A percentile compares a stretch with the other conserved stretches of the same genome.
phyloP scores from a whole-genome alignment of 2,113 vertebrate genomes.

The Rhadina sibilatrix region DNA sequence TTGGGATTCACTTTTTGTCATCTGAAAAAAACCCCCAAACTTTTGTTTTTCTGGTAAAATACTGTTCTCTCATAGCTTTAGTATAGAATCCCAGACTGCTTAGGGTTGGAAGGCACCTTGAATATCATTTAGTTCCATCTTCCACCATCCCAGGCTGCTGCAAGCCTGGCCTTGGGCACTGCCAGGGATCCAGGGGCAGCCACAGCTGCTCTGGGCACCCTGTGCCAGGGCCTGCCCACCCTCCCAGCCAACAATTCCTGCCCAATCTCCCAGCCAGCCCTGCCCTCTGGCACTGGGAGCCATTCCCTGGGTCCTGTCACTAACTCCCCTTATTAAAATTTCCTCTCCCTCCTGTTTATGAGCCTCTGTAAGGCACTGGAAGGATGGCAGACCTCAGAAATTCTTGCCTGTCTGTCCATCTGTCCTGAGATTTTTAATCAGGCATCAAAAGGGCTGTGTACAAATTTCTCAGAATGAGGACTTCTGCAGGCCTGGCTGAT shows the following conservation, averaged over 20 bases:
- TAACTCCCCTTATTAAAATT: background rate
- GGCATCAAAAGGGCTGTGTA: background rate
- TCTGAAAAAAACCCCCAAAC: too few species aligned
- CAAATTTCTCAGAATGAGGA: background rate
- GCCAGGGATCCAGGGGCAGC: background rate
- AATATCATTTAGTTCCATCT: background rate
- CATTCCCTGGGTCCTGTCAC: background rate
- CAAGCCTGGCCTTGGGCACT: background rate
- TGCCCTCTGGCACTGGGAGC: background rate
- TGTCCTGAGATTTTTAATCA: background rate
- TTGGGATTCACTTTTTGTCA: background rate
- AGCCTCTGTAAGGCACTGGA: background rate
- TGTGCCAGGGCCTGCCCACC: background rate
- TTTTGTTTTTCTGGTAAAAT: background rate
- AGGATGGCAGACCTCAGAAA: background rate
- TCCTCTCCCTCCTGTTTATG: background rate
- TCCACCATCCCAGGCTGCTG: accelerated
- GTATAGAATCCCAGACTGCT: background rate
- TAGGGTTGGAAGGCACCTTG: background rate
- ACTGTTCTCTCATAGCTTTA: background rate
- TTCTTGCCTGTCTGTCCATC: background rate
- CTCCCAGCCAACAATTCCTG: background rate
- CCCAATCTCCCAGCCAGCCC: background rate
- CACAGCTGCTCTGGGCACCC: background rate
- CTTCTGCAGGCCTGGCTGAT: background rate